Percentiles rank a stretch among this genome's conserved stretches.
Conservation (phyloP, 2,113 vertebrate species). For the Oryzias celebensis region DNA sequence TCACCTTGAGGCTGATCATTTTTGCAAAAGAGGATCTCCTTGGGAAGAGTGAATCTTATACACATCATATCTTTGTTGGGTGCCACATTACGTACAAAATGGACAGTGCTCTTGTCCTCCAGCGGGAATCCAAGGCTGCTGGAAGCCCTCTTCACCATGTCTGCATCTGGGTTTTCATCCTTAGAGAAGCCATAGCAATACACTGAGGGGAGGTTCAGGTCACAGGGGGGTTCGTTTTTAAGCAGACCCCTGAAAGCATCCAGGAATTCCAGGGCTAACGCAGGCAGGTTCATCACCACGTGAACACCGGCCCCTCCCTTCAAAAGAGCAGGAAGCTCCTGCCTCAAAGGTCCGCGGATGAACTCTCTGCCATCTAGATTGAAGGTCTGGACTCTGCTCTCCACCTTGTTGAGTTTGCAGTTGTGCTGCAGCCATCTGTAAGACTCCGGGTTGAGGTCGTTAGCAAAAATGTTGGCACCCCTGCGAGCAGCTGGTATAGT, state of each 20-base stretch:
- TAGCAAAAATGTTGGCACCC: conserved; percentile 85
- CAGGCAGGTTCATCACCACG: conserved; percentile 95
- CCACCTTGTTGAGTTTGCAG: conserved; percentile 90
- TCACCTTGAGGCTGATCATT: conserved; percentile 74
- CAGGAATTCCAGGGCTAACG: conserved; percentile 88
- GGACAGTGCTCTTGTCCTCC: conserved; percentile 77
- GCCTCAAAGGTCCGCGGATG: conserved; percentile 82
- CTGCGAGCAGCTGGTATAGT: conserved; percentile 86
- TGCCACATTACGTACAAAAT: conserved; percentile 91
- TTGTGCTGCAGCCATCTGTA: conserved; percentile 91
- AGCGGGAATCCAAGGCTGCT: conserved; percentile 77
- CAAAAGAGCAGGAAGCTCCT: conserved; percentile 80
- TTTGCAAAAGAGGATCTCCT: conserved; percentile 78
- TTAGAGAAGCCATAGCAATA: conserved; percentile 96
- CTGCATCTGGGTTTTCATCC: conserved; percentile 77
- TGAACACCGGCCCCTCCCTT: conserved; percentile 73
- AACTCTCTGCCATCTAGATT: conserved; percentile 93
- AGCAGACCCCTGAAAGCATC: conserved; percentile 84
- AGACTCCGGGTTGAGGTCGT: conserved; percentile 95
- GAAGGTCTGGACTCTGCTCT: conserved; percentile 78
- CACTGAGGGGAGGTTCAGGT: conserved; percentile 80
- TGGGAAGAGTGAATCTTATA: conserved; percentile 85
- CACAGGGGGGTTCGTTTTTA: conserved; percentile 32
- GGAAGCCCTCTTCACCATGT: conserved; percentile 81
- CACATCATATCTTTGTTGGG: conserved; percentile 98